Conservation (phyloP, 2,113 vertebrate genomes). For the Verasper variegatus region DNA sequence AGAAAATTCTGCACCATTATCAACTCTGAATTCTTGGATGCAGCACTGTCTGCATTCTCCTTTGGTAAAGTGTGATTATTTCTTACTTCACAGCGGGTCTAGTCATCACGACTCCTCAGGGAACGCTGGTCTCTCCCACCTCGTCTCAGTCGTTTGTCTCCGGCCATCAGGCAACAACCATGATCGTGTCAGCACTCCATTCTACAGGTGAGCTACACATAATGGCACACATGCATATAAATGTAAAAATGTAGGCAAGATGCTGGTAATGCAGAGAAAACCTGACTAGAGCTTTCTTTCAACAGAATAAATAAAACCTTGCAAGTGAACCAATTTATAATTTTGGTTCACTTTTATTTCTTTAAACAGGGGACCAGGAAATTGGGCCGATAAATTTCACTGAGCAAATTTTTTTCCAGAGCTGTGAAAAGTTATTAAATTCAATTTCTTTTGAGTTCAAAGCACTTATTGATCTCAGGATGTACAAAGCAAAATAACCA, state of each 20-base stretch:
- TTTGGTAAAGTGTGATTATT: neutral
- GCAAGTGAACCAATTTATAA: no score
- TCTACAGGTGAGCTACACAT: conserved; percentile 64
- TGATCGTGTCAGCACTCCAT: conserved; percentile 94
- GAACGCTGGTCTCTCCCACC: conserved; percentile 93
- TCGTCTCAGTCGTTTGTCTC: conserved; percentile 94
- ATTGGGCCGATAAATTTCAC: no score
- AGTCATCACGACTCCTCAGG: conserved; percentile 95
- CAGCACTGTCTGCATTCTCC: neutral
- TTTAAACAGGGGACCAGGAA: no score
- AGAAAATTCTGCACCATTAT: neutral
- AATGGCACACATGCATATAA: neutral
- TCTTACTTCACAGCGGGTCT: conserved; percentile 87
- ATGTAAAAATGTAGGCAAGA: neutral
- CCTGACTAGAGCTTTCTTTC: no score
- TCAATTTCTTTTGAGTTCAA: conserved; percentile 10
- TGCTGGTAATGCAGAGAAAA: neutral
- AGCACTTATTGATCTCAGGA: conserved; percentile 16
- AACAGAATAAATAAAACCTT: no score
- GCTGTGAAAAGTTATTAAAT: neutral
- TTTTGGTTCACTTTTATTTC: no score
- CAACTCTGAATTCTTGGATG: neutral
- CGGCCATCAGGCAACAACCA: conserved; percentile 88
- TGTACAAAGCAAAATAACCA: conserved; percentile 16
- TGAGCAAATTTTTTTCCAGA: neutral